Base-by-base conservation (phyloP, 2,888 invertebrate species). In the Apodemia mormo region DNA sequence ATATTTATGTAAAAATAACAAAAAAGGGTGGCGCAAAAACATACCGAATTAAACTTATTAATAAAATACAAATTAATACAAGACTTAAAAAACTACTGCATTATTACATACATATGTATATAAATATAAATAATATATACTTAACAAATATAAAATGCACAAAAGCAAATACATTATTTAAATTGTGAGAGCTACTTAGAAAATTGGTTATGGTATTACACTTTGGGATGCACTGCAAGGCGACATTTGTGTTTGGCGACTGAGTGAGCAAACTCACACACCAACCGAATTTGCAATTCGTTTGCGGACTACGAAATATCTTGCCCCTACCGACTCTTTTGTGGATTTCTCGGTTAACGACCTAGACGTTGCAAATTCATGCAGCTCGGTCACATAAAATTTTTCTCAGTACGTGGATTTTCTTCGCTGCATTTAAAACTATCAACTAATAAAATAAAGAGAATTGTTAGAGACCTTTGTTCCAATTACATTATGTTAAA, bases 341-440 rank as follows among this genome's bases (percentile, higher is more conserved):
- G 87, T 86, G 83, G 85, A 87, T 90, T 89, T 88, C 82, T 83
- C 84, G 82, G 85, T 84, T 88, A 87, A 89, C 87, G 89, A 88
- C 87, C 85, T 81, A 85, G 81, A 82, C 82, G 84, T 82, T 85
- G 85, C 82, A 86, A 85, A 85, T 87, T 87, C 88, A 86, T 87
- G 82, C 82, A 85, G 81, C 85, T 84, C 79, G 79, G 82, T 84
- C 83, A 84, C 83, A 72, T 66, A 73, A 67, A 72, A 72, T 72
- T 72, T 74, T 72, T 69, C 10, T 54, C 43, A 40, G 65, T 52
- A 29, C 52, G 52, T 64, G 67, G 61, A 66, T 68, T 52, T 52
- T 64, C 61, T 69, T 65, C 54, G 37, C 54, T 49, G 40, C 33
- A 68, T 64, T 68, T 64, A 68, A 68, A 64, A 68, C 45, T 68